Evolutionary conservation across 1,140 invertebrate genomes (phyloP).

Genomic region (Helicoverpa zea): DNA sequence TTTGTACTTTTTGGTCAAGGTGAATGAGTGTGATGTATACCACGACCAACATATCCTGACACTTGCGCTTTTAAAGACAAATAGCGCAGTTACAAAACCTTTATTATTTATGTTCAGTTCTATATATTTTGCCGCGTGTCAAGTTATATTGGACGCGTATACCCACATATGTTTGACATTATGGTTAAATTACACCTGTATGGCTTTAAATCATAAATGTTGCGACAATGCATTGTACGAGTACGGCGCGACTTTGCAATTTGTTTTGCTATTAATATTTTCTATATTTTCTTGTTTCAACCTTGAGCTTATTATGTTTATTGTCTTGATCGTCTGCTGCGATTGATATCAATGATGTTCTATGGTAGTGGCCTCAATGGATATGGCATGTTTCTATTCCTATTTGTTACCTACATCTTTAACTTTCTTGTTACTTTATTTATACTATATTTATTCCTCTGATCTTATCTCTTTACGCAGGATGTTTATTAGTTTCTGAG

Average conservation of each 20-base stretch:
- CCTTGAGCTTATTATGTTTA: slow-evolving; percentile 63
- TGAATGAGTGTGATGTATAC: slow-evolving; percentile 44
- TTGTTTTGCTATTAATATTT: slow-evolving; percentile 55
- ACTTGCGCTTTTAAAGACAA: neutral
- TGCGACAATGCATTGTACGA: slow-evolving; percentile 61
- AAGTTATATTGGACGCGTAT: slow-evolving; percentile 23
- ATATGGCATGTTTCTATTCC: slow-evolving; percentile 2
- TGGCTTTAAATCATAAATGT: slow-evolving; percentile 60
- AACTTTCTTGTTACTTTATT: too few species aligned
- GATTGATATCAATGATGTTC: slow-evolving; percentile 41
- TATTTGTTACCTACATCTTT: too few species aligned
- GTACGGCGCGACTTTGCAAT: slow-evolving; percentile 61
- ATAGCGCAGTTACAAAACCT: neutral
- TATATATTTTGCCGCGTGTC: neutral
- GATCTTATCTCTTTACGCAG: slow-evolving; percentile 4
- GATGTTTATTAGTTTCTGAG: neutral
- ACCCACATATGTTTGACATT: slow-evolving; percentile 63
- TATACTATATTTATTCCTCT: neutral
- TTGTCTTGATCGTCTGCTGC: slow-evolving; percentile 59
- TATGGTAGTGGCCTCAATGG: slow-evolving; percentile 9
- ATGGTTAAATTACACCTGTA: slow-evolving; percentile 71
- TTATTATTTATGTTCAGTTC: neutral
- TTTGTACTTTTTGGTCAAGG: slow-evolving; percentile 49
- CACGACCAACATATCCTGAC: neutral
- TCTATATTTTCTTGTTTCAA: slow-evolving; percentile 56